Conservation (phyloP, 1,140 invertebrate species). For the Scylla paramamosain region DNA sequence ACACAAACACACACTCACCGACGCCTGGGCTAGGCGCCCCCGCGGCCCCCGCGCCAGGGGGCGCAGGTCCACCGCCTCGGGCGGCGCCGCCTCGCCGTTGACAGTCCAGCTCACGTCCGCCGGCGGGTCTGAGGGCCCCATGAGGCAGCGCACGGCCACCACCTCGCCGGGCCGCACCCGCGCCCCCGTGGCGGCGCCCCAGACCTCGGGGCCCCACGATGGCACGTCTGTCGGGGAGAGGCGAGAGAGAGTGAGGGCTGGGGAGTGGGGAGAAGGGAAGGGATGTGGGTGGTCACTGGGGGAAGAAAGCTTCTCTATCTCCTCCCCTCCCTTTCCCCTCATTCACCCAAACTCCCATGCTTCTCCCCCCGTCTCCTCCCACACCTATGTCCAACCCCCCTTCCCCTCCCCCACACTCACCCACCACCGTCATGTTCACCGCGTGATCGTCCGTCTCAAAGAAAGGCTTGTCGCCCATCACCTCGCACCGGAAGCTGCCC, state of each 20-base stretch:
- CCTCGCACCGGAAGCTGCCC: constrained; percentile 69
- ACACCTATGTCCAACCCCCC: background rate
- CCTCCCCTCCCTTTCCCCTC: background rate
- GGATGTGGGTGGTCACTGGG: background rate
- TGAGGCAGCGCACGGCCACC: constrained; percentile 30
- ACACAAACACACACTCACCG: background rate
- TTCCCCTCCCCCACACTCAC: constrained; percentile 41
- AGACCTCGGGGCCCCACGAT: constrained; percentile 46
- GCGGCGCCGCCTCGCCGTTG: constrained; percentile 14
- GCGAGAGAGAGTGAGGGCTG: background rate
- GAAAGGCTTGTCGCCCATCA: constrained; percentile 67
- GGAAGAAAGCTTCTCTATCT: background rate
- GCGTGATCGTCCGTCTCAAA: constrained; percentile 69
- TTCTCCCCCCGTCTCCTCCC: background rate
- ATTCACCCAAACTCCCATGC: background rate
- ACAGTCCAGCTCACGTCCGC: constrained; percentile 52
- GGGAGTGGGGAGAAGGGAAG: background rate
- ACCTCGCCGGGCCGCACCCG: constrained; percentile 47
- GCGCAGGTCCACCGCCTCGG: background rate
- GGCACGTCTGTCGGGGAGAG: constrained; percentile 37
- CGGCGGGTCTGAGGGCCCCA: constrained; percentile 51
- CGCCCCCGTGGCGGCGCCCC: background rate
- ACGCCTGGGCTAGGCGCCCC: background rate
- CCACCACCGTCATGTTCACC: constrained; percentile 71
- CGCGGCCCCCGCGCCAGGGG: background rate